Evolutionary conservation across 2,888 invertebrate species (phyloP), one percentile per base, ranked within the genome.

Genomic region (Chrysotoxum bicinctum): DNA sequence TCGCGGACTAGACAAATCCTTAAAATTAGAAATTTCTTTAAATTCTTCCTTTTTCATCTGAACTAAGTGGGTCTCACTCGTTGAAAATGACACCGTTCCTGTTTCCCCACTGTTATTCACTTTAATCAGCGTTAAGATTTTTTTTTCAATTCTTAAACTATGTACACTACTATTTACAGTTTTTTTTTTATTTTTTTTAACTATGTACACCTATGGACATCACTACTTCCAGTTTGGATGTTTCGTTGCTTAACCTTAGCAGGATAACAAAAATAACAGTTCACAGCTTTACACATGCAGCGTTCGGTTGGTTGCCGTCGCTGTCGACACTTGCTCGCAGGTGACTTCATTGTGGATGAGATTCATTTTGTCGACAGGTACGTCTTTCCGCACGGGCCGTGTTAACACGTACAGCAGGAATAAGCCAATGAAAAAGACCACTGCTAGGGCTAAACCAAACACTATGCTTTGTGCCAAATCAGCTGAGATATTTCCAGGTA

Each of bases 281-380:
- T 85, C 2, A 60, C 35, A 68, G 76, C 21, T 40, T 89, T 89
- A 89, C 87, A 89, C 89, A 70, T 89, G 89, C 70, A 89, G 83
- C 75, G 89, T 89, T 72, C 89, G 88, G 56, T 88, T 87, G 50
- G 72, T 69, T 35, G 74, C 56, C 58, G 72, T 50, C 62, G 82
- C 87, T 54, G 87, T 87, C 1, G 87, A 84, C 26, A 87, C 87
- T 75, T 88, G 88, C 26, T 87, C 88, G 62, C 89, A 88, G 78
- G 87, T 74, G 23, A 88, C 56, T 81, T 89, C 89, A n/a, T 87
- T 88, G 37, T 87, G 88, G 87, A 89, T 89, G 68, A 89, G 87
- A 48, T 88, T 87, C 26, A 88, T 87, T 45, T 88, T 88, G 74
- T 89, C 89, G 14, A 87, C 77, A 14, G 88, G 74, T 32, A 88